Percentiles rank a stretch among this genome's conserved stretches.
These are phyloP conservation scores for Coluber constrictor DNA, from an alignment of 2,797 vertebrate species.

Conservation along the genomic window DNA sequence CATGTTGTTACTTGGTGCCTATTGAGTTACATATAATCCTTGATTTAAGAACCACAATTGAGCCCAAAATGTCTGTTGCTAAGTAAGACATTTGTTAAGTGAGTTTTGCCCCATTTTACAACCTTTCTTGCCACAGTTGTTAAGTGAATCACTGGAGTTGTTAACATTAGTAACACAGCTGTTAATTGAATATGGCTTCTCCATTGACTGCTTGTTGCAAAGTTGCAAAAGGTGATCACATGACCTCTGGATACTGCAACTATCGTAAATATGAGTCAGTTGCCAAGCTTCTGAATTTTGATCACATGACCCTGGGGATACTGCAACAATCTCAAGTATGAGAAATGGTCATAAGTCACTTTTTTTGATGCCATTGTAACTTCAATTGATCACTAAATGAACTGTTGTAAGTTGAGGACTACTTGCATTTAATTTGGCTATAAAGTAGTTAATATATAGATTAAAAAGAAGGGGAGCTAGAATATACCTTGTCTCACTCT, in stretches of 20 bases:
- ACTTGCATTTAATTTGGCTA: background rate
- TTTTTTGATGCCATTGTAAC: background rate
- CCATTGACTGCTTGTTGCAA: background rate
- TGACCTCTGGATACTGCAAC: background rate
- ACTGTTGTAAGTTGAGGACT: background rate
- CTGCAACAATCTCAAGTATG: background rate
- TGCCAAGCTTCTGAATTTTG: background rate
- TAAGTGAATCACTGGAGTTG: background rate
- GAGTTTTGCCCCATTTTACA: background rate
- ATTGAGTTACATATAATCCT: background rate
- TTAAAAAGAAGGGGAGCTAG: background rate
- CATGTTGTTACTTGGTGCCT: background rate
- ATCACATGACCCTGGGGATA: background rate
- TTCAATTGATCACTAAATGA: background rate
- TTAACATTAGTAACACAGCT: background rate
- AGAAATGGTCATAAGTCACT: background rate
- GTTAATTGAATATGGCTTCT: background rate
- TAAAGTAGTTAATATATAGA: background rate
- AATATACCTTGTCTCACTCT: background rate
- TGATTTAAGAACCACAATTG: background rate
- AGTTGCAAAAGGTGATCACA: background rate
- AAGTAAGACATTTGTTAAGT: background rate
- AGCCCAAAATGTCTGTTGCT: background rate
- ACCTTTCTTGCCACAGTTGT: background rate
- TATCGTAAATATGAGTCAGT: background rate